phyloP scores from a whole-genome alignment of 1,140 invertebrate genomes.

The Drosophila orena region DNA sequence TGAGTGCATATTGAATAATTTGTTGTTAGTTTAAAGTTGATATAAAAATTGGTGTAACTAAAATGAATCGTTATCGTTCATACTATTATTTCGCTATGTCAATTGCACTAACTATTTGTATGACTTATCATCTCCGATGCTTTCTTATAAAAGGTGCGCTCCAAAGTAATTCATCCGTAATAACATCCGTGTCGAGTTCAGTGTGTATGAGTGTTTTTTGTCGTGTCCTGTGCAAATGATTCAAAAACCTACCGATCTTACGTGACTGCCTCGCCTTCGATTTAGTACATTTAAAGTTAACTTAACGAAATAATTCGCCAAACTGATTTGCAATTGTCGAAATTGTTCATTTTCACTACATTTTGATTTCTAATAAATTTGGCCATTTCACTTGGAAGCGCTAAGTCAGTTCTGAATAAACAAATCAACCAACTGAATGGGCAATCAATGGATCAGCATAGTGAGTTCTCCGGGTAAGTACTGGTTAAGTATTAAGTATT shows the following conservation, averaged over 20 bases:
- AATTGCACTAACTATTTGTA: slow-evolving; percentile 71
- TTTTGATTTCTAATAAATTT: slow-evolving; percentile 81
- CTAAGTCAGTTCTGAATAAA: slow-evolving; percentile 81
- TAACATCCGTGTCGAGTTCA: slow-evolving; percentile 14
- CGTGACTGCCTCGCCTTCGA: slow-evolving; percentile 12
- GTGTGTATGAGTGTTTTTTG: slow-evolving; percentile 13
- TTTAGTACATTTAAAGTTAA: slow-evolving; percentile 41
- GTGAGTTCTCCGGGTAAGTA: slow-evolving; percentile 18
- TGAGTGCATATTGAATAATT: slow-evolving; percentile 71
- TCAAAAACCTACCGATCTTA: slow-evolving; percentile 37
- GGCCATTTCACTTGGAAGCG: slow-evolving; percentile 83
- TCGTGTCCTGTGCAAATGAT: slow-evolving; percentile 63
- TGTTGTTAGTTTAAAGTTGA: slow-evolving; percentile 51
- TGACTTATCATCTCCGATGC: slow-evolving; percentile 46
- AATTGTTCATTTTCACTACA: slow-evolving; percentile 50
- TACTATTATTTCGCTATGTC: slow-evolving; percentile 56
- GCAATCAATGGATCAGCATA: slow-evolving; percentile 41
- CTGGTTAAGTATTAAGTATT: slow-evolving; percentile 3
- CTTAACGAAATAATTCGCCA: slow-evolving; percentile 58
- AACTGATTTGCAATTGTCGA: slow-evolving; percentile 52
- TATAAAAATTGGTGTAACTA: slow-evolving; percentile 71
- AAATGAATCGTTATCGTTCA: slow-evolving; percentile 59
- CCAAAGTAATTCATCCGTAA: slow-evolving; percentile 61
- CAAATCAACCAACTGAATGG: slow-evolving; percentile 54
- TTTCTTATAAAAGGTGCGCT: slow-evolving; percentile 69